Conservation (phyloP, 2,888 invertebrate species). For the Agonopterix arenella region DNA sequence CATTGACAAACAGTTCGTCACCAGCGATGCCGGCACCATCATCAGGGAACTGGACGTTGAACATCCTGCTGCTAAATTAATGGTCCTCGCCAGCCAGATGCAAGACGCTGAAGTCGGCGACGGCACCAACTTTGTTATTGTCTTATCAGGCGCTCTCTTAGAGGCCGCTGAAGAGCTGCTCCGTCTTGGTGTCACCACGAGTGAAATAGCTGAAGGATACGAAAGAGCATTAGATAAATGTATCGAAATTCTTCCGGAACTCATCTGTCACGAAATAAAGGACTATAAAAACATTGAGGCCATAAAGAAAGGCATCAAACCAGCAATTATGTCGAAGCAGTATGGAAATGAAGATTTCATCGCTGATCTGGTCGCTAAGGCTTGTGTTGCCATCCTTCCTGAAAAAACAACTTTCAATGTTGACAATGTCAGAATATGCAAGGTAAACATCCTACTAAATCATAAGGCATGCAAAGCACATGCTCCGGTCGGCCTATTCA, state of each 20-base stretch:
- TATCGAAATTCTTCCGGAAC: conserved; percentile 90
- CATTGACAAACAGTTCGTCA: conserved; percentile 98
- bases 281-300: conserved; percentile 80
- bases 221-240: conserved; percentile 93
- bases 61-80: conserved; percentile 98
- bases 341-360: conserved; percentile 98
- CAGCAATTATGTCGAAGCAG: conserved; percentile 97
- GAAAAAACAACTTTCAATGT: conserved; percentile 95
- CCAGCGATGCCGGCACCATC: conserved; percentile 99
- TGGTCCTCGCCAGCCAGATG: conserved; percentile 98
- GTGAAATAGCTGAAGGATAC: conserved; percentile 97
- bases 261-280: conserved; percentile 87
- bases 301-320: conserved; percentile 84
- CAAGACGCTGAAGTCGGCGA: conserved; percentile 99
- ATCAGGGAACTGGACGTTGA: conserved; percentile 97
- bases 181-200: conserved; percentile 96
- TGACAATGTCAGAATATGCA: conserved; percentile 97
- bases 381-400: conserved; percentile 92
- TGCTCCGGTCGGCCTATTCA: too few relatives aligned
- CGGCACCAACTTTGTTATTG: conserved; percentile 98
- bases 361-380: conserved; percentile 88
- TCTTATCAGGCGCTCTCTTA: conserved; percentile 94
- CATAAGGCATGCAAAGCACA: too few relatives aligned
- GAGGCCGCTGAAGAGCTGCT: conserved; percentile 95
- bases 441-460: conserved; percentile 64